phyloP scores from a whole-genome alignment of 2,113 vertebrate genomes.

The Macrotis lagotis region DNA sequence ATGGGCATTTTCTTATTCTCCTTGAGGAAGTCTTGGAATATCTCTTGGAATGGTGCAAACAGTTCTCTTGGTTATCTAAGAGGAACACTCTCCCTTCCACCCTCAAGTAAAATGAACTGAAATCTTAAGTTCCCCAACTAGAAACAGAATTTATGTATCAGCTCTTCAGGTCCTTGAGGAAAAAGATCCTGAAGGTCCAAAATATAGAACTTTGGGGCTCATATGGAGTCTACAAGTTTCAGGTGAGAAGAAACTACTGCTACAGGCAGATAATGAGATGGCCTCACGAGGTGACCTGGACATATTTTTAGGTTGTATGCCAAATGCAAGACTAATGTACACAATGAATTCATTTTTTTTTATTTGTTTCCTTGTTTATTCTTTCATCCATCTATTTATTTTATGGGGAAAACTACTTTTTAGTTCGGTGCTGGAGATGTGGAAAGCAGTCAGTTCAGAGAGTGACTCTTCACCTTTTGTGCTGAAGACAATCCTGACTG shows the following conservation, averaged over 20 bases:
- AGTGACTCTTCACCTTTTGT: background rate
- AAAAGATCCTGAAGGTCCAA: background rate
- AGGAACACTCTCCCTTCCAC: background rate
- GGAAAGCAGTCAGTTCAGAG: constrained; percentile 45
- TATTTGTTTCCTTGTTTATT: no score
- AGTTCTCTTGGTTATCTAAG: constrained; percentile 27
- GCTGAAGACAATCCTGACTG: constrained; percentile 63
- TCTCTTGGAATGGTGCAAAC: background rate
- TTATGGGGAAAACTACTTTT: background rate
- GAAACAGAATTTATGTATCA: background rate
- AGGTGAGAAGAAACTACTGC: background rate
- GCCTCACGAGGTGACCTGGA: background rate
- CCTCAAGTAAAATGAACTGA: background rate
- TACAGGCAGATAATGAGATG: background rate
- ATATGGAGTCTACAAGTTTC: background rate
- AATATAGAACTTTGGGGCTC: background rate
- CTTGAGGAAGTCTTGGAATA: background rate
- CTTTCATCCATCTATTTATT: no score
- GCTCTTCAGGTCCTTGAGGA: background rate
- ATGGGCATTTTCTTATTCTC: constrained; percentile 15
- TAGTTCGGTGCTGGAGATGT: constrained; percentile 65
- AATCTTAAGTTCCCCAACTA: background rate
- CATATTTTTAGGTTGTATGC: background rate
- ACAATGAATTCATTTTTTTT: background rate
- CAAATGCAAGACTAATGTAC: background rate